Conservation (phyloP, 2,113 vertebrate species). For the Danionella cerebrum region DNA sequence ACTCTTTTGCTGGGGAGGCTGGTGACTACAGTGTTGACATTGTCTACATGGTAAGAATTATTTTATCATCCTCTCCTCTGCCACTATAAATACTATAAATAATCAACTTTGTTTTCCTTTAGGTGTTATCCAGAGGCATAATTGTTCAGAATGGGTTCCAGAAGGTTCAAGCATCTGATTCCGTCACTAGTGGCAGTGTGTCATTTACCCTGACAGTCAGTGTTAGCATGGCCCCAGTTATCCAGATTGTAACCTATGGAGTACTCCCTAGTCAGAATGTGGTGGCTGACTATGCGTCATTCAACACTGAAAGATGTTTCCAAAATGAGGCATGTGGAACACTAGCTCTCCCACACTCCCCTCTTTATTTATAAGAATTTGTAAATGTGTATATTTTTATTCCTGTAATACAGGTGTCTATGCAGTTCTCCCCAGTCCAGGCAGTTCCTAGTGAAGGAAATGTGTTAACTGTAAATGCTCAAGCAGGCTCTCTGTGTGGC, state of each 20-base stretch:
- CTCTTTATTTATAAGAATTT: fast-evolving
- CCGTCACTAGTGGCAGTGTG: conserved; percentile 54
- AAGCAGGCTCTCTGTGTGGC: conserved; percentile 72
- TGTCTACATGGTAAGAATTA: conserved; percentile 53
- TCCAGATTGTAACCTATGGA: background rate
- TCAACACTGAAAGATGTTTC: conserved; percentile 67
- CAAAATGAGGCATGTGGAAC: conserved; percentile 68
- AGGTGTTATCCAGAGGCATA: too few relatives aligned
- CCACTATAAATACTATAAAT: too few relatives aligned
- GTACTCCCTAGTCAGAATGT: background rate
- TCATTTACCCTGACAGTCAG: conserved; percentile 55
- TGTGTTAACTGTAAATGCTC: conserved; percentile 54
- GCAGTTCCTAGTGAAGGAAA: conserved; percentile 61
- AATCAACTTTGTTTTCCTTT: too few relatives aligned
- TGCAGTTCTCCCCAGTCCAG: conserved; percentile 59
- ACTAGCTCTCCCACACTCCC: too few relatives aligned
- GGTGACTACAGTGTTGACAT: conserved; percentile 22
- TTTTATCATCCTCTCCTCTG: too few relatives aligned
- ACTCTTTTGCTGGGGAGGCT: conserved; percentile 48
- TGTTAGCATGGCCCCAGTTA: too few relatives aligned
- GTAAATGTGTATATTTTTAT: background rate
- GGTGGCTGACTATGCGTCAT: background rate
- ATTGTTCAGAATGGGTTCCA: conserved; percentile 59
- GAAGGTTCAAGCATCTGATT: conserved; percentile 40
- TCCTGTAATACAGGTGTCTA: conserved; percentile 61